Conservation (phyloP, 2,113 vertebrate genomes). For the Antidorcas marsupialis region DNA sequence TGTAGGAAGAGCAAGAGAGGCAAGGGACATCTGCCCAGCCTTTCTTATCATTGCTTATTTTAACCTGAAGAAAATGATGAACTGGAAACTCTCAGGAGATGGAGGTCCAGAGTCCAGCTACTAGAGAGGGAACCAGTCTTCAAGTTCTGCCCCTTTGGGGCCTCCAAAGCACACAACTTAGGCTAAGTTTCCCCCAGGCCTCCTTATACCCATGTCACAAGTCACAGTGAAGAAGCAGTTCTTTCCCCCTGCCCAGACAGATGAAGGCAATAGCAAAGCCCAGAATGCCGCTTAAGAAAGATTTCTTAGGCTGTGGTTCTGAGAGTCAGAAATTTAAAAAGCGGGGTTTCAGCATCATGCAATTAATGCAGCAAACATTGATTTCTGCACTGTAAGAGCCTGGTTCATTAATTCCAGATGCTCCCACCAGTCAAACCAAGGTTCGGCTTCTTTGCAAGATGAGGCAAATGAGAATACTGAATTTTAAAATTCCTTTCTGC, state of each 20-base stretch:
- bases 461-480: conserved; percentile 61
- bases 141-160: not conserved
- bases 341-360: conserved; percentile 60
- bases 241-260: not conserved
- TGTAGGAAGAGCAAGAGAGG: not conserved
- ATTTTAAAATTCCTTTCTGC: conserved; percentile 69
- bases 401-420: conserved; percentile 85
- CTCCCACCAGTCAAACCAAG: conserved; percentile 73
- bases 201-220: not conserved
- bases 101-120: not conserved
- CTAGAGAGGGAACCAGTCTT: not conserved
- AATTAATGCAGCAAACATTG: conserved; percentile 83
- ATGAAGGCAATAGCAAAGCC: not conserved
- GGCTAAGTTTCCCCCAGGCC: not conserved
- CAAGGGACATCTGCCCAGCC: not conserved
- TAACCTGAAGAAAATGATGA: not conserved
- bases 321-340: conserved; percentile 79
- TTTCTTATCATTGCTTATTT: not conserved
- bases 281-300: conserved; percentile 57
- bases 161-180: not conserved
- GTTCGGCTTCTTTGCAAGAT: conserved; percentile 34
- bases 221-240: not conserved
- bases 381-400: conserved; percentile 79
- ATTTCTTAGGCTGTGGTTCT: conserved; percentile 74
- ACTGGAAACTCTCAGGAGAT: not conserved